Base-by-base conservation (phyloP, 1,140 invertebrate genomes). In the Mercenaria mercenaria region DNA sequence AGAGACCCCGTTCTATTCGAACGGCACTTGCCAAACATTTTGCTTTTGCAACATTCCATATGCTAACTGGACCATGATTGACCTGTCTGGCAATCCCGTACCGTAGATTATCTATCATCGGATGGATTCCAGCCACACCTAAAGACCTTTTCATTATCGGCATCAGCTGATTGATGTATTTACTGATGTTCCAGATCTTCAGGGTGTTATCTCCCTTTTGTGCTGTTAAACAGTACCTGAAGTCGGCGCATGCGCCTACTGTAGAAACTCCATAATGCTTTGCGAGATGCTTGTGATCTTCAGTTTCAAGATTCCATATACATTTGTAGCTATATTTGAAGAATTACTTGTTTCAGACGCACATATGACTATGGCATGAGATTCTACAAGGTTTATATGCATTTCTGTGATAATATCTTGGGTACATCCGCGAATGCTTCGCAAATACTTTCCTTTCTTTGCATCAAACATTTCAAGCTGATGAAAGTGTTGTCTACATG, bases 281-380 rank as follows among this genome's bases (percentile, higher is more conserved):
- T 18, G 94, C 95, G 37, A 96, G 86, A 91, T 96, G 95, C 89
- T 95, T 96, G 88, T 96, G 95, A 61, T 95, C 95, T 88, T 96
- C 95, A 0, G 95, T 95, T 92, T 96, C 95, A 37, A 96, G 81
- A 82, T 96, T 96, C 95, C 95, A 96, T 0, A 95, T 85, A n/a
- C n/a, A n/a, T n/a, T n/a, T n/a, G n/a, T n/a, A n/a, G 94, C 93
- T 29, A 96, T 93, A 89, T 95, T 93, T 13, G 95, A 94, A 26
- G 91, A 92, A 59, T 93, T 92, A 61, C 92, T 95, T 15, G 92
- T 80, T 39, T 93, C 90, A 3, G 92, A 94, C 15, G 91, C 90
- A 74, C 92, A 95, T 4, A 94, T 86, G 20, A 92, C 93, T 29
- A 96, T 91, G 2, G 93, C 94, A 80, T 95, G 95, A 13, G 93